A percentile compares a stretch with the other conserved stretches of the same genome.
Evolutionary conservation across 2,888 invertebrate genomes (phyloP).

Genomic region (Eupithecia subfuscata): DNA sequence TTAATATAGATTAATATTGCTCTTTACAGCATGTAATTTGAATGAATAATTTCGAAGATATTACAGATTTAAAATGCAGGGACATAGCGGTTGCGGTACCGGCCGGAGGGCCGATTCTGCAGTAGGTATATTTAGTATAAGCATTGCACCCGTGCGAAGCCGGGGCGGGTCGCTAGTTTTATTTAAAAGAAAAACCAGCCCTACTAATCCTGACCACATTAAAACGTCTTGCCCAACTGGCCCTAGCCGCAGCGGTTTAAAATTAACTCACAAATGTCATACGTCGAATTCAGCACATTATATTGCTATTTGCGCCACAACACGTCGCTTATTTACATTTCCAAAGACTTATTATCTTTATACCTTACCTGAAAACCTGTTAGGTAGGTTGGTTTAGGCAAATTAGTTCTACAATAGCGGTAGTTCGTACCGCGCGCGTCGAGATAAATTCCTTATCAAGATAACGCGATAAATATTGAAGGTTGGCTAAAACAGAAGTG

Average conservation of each 20-base stretch:
- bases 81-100: too few relatives aligned
- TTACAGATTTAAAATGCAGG: too few relatives aligned
- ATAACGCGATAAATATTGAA: constrained; percentile 76
- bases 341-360: constrained; percentile 9
- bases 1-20: too few relatives aligned
- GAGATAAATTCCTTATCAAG: constrained; percentile 81
- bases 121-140: too few relatives aligned
- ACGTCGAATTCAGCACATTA: constrained; percentile 39
- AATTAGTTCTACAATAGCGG: constrained; percentile 34
- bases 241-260: constrained; percentile 36
- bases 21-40: too few relatives aligned
- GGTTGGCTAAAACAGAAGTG: constrained; percentile 55
- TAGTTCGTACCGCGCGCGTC: constrained; percentile 30
- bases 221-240: constrained; percentile 13
- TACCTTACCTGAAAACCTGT: constrained; percentile 18
- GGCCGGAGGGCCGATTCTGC: too few relatives aligned
- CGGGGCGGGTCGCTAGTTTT: too few relatives aligned
- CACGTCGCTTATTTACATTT: constrained; percentile 18
- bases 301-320: constrained; percentile 38
- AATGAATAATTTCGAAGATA: too few relatives aligned
- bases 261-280: constrained; percentile 45
- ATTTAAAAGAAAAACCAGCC: constrained; percentile 9
- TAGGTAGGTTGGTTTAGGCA: constrained; percentile 19
- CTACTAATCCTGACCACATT: constrained; percentile 24
- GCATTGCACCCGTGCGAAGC: too few relatives aligned